These are phyloP conservation scores for Dromococcyx pavoninus DNA, from an alignment of 2,797 vertebrate species.

Conservation along the genomic window DNA sequence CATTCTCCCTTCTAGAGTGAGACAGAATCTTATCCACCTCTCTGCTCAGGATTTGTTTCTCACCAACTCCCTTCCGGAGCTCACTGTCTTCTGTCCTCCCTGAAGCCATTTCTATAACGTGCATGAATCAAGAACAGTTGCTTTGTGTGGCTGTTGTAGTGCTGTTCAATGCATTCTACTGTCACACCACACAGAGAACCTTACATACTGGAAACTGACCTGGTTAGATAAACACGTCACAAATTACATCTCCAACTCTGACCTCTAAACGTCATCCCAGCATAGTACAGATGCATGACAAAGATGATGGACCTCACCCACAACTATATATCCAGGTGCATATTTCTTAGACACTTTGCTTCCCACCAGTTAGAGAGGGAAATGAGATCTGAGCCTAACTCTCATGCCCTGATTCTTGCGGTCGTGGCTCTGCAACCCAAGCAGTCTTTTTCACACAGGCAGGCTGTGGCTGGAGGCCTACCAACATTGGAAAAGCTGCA, in stretches of 20 bases:
- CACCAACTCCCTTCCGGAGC: background rate
- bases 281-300: background rate
- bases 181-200: background rate
- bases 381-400: background rate
- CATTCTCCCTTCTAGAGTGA: background rate
- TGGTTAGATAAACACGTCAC: background rate
- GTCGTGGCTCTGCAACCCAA: background rate
- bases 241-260: background rate
- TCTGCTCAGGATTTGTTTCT: slow-evolving; percentile 17
- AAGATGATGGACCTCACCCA: background rate
- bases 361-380: background rate
- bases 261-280: background rate
- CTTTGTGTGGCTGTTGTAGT: background rate
- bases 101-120: background rate
- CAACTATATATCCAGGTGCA: background rate
- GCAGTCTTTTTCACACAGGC: background rate
- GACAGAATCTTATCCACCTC: background rate
- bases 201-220: background rate
- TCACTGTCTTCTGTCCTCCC: background rate
- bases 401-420: background rate
- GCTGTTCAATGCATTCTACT: background rate
- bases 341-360: background rate
- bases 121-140: background rate
- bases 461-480: background rate
- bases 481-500: background rate